phyloP scores from a whole-genome alignment of 2,797 vertebrate species.

The Alca torda region DNA sequence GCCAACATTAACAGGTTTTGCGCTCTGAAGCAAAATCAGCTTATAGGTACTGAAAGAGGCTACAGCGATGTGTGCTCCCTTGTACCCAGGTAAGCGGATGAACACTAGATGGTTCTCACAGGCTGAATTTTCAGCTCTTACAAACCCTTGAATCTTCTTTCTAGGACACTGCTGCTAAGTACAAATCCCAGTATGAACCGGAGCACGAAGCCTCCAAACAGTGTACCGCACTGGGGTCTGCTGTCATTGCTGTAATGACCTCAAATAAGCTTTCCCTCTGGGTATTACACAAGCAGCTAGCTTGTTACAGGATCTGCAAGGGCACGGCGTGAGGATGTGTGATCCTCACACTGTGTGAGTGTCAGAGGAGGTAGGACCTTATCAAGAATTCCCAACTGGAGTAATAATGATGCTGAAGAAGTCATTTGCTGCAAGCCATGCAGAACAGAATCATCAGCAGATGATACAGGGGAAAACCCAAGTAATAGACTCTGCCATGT shows the following conservation, averaged over 20 bases:
- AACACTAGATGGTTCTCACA: neutral
- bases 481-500: neutral
- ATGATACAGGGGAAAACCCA: accelerated
- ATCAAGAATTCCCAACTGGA: neutral
- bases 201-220: neutral
- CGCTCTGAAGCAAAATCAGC: neutral
- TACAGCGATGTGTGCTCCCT: neutral
- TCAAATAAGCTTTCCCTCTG: neutral
- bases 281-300: neutral
- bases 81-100: neutral
- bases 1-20: neutral
- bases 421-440: neutral
- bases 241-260: neutral
- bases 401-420: neutral
- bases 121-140: neutral
- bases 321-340: neutral
- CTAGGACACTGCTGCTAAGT: neutral
- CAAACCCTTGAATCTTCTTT: neutral
- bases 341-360: neutral
- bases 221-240: neutral
- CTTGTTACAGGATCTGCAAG: neutral
- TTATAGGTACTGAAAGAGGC: accelerated
- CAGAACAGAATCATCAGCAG: neutral
- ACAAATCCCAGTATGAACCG: neutral
- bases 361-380: neutral